Evolutionary conservation across 2,113 vertebrate species (phyloP).

Genomic region (Naja naja): DNA sequence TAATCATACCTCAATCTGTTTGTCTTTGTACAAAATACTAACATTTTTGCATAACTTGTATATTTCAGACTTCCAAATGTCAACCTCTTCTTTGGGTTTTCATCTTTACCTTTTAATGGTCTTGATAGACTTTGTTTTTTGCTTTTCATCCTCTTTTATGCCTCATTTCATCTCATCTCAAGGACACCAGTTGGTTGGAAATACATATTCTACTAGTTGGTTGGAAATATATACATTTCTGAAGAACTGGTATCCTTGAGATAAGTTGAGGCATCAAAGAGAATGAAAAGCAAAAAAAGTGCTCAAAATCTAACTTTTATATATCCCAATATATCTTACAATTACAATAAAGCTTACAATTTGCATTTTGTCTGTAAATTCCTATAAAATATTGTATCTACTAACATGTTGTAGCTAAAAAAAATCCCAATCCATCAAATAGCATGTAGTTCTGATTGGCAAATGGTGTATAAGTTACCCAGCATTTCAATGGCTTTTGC

Average conservation of each 20-base stretch:
- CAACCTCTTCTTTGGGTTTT: neutral
- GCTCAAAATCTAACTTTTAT: neutral
- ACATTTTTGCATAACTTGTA: neutral
- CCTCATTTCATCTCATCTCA: neutral
- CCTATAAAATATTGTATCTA: neutral
- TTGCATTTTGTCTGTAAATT: neutral
- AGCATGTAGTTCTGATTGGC: conserved; percentile 19
- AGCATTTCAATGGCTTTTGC: conserved; percentile 42
- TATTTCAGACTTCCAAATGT: neutral
- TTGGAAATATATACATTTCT: too few species aligned
- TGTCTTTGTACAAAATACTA: neutral
- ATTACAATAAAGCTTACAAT: neutral
- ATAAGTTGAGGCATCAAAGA: too few species aligned
- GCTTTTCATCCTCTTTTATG: neutral
- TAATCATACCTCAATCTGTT: neutral
- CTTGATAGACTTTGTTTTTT: neutral
- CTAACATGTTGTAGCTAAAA: neutral
- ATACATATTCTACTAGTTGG: neutral
- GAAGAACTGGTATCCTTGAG: too few species aligned
- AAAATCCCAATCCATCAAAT: neutral
- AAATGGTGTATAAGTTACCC: conserved; percentile 28
- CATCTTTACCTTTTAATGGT: neutral
- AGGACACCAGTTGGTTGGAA: neutral
- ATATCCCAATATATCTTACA: neutral
- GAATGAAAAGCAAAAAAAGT: neutral